Evolutionary conservation across 2,888 invertebrate genomes (phyloP).

Genomic region (Meganola albula): DNA sequence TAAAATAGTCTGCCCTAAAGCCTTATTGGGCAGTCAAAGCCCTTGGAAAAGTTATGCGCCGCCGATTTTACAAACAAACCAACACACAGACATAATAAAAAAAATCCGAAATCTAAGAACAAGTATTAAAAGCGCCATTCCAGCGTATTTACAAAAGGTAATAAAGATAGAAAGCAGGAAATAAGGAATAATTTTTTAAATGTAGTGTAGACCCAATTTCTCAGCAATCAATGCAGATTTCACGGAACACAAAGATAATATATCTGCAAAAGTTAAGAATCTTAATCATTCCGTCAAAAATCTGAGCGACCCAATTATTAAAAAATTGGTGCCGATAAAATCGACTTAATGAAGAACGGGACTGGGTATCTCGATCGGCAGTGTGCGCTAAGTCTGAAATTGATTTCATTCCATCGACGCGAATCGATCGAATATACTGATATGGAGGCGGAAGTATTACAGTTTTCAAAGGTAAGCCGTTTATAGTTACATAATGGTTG

Average conservation of each 20-base stretch:
- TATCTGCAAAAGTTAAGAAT: constrained; percentile 53
- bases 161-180: no score
- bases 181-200: no score
- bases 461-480: constrained; percentile 38
- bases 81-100: no score
- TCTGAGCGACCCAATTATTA: constrained; percentile 65
- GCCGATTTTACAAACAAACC: no score
- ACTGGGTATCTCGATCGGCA: constrained; percentile 55
- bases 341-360: constrained; percentile 74
- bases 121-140: no score
- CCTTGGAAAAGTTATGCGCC: no score
- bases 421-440: constrained; percentile 54
- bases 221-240: constrained; percentile 44
- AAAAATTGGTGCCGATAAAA: constrained; percentile 68
- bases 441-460: constrained; percentile 58
- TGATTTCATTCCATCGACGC: constrained; percentile 68
- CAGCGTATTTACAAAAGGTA: no score
- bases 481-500: no score
- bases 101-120: no score
- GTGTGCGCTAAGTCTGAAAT: constrained; percentile 53
- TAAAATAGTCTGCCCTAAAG: no score
- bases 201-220: constrained; percentile 29
- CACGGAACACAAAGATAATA: constrained; percentile 45
- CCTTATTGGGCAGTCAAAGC: no score
- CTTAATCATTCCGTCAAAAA: constrained; percentile 63